Conservation (phyloP, 1,140 invertebrate genomes). For the Mylabris phalerata region DNA sequence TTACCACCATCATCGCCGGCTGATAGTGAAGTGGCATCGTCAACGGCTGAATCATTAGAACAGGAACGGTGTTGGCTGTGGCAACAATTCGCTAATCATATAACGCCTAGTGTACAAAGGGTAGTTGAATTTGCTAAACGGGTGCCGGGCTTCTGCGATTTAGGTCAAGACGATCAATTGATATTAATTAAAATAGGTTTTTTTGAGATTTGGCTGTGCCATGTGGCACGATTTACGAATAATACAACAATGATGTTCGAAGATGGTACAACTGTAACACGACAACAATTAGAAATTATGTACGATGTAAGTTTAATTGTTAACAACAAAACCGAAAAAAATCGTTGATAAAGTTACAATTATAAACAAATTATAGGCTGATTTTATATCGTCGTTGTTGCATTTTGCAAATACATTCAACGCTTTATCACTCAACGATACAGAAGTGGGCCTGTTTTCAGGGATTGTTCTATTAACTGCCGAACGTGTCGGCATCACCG, state of each 20-base stretch:
- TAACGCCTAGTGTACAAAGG: slow-evolving; percentile 81
- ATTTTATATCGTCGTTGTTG: slow-evolving; percentile 67
- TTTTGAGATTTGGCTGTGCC: slow-evolving; percentile 92
- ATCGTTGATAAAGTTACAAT: neutral
- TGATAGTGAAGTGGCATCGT: slow-evolving; percentile 52
- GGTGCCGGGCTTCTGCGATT: slow-evolving; percentile 79
- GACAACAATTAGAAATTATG: slow-evolving; percentile 81
- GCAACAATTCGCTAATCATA: slow-evolving; percentile 69
- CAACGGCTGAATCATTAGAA: slow-evolving; percentile 59
- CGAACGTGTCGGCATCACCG: slow-evolving; percentile 70
- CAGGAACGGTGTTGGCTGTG: slow-evolving; percentile 65
- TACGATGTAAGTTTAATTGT: slow-evolving; percentile 75
- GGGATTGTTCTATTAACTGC: slow-evolving; percentile 78
- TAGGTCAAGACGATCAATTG: slow-evolving; percentile 88
- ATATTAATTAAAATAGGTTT: slow-evolving; percentile 93
- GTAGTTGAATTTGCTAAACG: slow-evolving; percentile 92
- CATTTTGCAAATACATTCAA: slow-evolving; percentile 77
- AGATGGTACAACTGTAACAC: slow-evolving; percentile 80
- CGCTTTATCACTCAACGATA: slow-evolving; percentile 73
- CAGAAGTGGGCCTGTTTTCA: slow-evolving; percentile 85
- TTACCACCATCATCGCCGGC: slow-evolving; percentile 48
- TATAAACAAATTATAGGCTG: slow-evolving; percentile 46
- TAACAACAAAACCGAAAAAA: neutral
- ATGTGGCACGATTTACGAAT: slow-evolving; percentile 75
- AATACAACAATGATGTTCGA: slow-evolving; percentile 82